These are phyloP conservation scores for Oasisia sp. DNA, from an alignment of 2,888 invertebrate genomes.

Conservation along the genomic window DNA sequence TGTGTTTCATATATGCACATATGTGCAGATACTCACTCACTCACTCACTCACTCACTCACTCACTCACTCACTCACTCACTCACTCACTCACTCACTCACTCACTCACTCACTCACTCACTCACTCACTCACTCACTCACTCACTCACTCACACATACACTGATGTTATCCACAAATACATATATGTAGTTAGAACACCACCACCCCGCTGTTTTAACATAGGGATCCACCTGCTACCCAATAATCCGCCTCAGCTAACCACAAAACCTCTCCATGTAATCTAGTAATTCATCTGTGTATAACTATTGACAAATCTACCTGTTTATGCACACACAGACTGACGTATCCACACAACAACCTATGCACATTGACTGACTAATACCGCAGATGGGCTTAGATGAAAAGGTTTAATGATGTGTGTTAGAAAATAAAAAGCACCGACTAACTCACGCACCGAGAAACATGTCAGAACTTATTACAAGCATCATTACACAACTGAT, in stretches of 20 bases:
- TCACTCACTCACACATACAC: too few relatives aligned
- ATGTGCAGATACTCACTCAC: too few relatives aligned
- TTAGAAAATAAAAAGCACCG: not conserved
- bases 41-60: too few relatives aligned
- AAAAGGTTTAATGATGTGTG: not conserved
- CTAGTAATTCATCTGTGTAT: not conserved
- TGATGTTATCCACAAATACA: too few relatives aligned
- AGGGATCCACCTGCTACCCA: not conserved
- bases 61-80: too few relatives aligned
- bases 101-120: too few relatives aligned
- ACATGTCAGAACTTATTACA: not conserved
- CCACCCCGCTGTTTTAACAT: too few relatives aligned
- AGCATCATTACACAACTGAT: not conserved
- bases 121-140: too few relatives aligned
- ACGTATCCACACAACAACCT: not conserved
- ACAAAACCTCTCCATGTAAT: not conserved
- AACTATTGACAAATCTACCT: not conserved
- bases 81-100: too few relatives aligned
- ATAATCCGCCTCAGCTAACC: not conserved
- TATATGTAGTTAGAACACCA: too few relatives aligned
- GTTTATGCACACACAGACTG: not conserved
- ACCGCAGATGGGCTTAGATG: not conserved
- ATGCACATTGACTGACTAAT: not conserved
- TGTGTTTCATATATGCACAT: too few relatives aligned
- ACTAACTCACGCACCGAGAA: not conserved